Evolutionary conservation across 2,888 invertebrate genomes (phyloP).

Genomic region (Disparrhopalites patrizii): DNA sequence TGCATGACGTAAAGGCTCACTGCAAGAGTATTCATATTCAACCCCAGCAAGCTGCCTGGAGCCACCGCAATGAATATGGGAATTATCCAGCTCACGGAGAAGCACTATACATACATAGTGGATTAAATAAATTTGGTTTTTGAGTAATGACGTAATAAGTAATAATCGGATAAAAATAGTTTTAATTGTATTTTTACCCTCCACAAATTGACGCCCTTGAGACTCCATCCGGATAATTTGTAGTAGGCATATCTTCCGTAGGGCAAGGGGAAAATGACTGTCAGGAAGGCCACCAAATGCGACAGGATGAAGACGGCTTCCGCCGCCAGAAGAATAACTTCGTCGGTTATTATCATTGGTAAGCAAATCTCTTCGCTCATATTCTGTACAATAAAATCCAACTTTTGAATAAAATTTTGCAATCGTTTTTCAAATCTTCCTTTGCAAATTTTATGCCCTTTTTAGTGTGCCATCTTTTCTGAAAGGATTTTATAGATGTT

Average conservation of each 20-base stretch:
- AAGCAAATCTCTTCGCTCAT: too few species aligned
- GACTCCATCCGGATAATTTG: neutral
- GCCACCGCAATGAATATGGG: neutral
- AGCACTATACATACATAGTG: neutral
- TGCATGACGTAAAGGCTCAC: neutral
- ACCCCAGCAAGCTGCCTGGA: neutral
- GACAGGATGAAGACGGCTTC: neutral
- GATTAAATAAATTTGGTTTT: neutral
- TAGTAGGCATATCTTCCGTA: constrained; percentile 7
- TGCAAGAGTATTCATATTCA: neutral
- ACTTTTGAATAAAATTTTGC: too few species aligned
- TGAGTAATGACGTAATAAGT: neutral
- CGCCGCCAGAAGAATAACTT: neutral
- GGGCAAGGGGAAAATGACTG: constrained; percentile 10
- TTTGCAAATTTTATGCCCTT: too few species aligned
- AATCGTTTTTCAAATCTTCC: too few species aligned
- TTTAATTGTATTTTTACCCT: neutral
- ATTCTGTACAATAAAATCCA: too few species aligned
- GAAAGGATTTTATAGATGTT: too few species aligned
- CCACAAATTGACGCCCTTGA: constrained; percentile 5
- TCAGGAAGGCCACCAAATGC: neutral
- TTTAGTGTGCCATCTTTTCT: too few species aligned
- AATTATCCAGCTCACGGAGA: constrained; percentile 9
- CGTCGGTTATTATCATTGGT: neutral
- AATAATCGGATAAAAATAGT: neutral